These are phyloP conservation scores for Pristiophorus japonicus DNA, from an alignment of 2,113 vertebrate genomes.

Conservation along the genomic window DNA sequence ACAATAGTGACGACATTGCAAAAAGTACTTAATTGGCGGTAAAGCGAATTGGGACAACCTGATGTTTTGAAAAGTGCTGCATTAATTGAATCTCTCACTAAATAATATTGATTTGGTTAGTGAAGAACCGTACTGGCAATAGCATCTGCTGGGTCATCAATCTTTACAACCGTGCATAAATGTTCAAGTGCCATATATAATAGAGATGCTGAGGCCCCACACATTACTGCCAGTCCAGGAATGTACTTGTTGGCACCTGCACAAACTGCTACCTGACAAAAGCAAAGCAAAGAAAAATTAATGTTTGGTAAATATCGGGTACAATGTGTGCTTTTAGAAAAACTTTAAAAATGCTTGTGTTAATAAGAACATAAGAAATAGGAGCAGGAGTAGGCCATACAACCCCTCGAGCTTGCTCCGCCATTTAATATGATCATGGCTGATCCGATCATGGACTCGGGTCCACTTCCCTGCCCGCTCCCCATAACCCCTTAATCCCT, in stretches of 20 bases:
- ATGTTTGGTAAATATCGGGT: neutral
- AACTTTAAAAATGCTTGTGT: neutral
- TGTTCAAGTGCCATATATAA: slow-evolving; percentile 11
- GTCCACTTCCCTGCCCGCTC: too few species aligned
- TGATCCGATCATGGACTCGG: too few species aligned
- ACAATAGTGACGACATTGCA: neutral
- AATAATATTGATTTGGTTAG: neutral
- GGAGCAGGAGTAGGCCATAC: too few species aligned
- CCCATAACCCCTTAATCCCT: too few species aligned
- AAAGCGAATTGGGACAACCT: neutral
- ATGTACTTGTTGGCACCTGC: slow-evolving; percentile 11
- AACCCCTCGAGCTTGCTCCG: too few species aligned
- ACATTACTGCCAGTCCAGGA: slow-evolving; percentile 20
- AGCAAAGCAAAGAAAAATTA: slow-evolving; percentile 8
- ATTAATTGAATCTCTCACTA: neutral
- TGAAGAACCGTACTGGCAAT: neutral
- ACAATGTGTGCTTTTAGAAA: neutral
- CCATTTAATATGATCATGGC: too few species aligned
- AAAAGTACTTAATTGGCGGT: neutral
- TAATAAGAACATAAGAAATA: too few species aligned
- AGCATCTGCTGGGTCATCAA: neutral
- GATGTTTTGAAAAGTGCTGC: neutral
- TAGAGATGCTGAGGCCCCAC: slow-evolving; percentile 9
- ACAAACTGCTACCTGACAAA: slow-evolving; percentile 13
- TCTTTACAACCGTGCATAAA: neutral